phyloP scores from a whole-genome alignment of 2,888 invertebrate species.

The Sepioteuthis lessoniana region DNA sequence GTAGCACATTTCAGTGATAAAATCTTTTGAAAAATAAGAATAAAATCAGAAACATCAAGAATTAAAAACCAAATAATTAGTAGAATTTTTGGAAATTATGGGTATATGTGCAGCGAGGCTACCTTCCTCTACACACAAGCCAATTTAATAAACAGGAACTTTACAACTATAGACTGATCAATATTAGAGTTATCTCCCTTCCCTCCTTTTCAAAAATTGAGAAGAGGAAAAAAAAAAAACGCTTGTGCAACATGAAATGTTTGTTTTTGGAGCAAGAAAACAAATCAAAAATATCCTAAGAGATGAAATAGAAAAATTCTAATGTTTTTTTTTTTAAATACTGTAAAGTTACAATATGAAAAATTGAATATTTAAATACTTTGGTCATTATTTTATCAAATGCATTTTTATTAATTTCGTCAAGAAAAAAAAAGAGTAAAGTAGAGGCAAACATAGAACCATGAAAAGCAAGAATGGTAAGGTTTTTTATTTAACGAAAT shows the following conservation, averaged over 20 bases:
- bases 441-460: neutral
- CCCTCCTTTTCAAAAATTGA: neutral
- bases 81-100: too few species aligned
- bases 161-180: neutral
- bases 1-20: too few species aligned
- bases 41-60: too few species aligned
- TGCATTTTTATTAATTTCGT: neutral
- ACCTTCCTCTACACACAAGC: neutral
- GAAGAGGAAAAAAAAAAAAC: neutral
- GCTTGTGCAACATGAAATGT: neutral
- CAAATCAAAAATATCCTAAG: neutral
- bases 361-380: neutral
- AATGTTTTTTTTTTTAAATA: neutral
- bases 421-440: neutral
- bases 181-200: slow-evolving; percentile 33
- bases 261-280: neutral
- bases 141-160: neutral
- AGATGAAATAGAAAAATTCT: neutral
- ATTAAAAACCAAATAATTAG: too few species aligned
- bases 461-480: neutral
- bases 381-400: neutral
- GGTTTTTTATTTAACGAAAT: neutral
- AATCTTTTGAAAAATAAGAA: too few species aligned
- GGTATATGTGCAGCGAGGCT: too few species aligned
- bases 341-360: neutral